Evolutionary conservation across 2,113 vertebrate genomes (phyloP), one percentile per base, ranked within the genome.

Genomic region (Engraulis encrasicolus): DNA sequence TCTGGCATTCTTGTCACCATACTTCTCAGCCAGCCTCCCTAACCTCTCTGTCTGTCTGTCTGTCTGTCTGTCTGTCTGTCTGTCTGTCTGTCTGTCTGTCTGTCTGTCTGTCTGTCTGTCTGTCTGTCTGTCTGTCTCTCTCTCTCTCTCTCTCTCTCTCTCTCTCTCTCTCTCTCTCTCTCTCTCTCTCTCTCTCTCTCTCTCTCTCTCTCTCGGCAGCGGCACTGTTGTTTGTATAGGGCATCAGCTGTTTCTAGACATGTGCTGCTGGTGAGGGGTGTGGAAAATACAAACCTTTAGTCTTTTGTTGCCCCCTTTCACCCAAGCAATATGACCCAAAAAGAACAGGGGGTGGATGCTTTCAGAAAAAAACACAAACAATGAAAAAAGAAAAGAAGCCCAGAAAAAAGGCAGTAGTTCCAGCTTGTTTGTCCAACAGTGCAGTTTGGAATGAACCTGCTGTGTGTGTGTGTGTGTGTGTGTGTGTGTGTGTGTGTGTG

Each of bases 191-290:
- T 61, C 20, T 61, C 6, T 27, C 58, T 66, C 23, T 66, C 58
- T 27, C 58, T 66, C 23, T 66, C 58, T 15, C 5, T 14, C 66
- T 14, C 11, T 11, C 31, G 15, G 27, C 66, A 20, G 3, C 17
- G 66, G 61, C 19, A 9, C 12, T 1, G 82, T 14, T 40, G 81
- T 86, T 80, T 81, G 66, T 66, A 80, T 7, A 27, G 48, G 38
- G 40, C 71, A 9, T 52, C 82, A 81, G 83, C 27, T 50, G 54
- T 38, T 52, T 15, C 27, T 81, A 34, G 34, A 84, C 84, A 27
- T 88, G 80, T 84, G 80, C 82, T 86, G 82, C 80, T 52, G 81
- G 84, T 81, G 20, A 37, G 74, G 12, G 27, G 12, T 17, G 31
- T 34, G 27, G n/a, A n/a, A n/a, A n/a, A 74, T 15, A 6, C 66